These are phyloP conservation scores for Alloscopus bannaensis DNA, from an alignment of 2,888 invertebrate genomes.

Conservation along the genomic window DNA sequence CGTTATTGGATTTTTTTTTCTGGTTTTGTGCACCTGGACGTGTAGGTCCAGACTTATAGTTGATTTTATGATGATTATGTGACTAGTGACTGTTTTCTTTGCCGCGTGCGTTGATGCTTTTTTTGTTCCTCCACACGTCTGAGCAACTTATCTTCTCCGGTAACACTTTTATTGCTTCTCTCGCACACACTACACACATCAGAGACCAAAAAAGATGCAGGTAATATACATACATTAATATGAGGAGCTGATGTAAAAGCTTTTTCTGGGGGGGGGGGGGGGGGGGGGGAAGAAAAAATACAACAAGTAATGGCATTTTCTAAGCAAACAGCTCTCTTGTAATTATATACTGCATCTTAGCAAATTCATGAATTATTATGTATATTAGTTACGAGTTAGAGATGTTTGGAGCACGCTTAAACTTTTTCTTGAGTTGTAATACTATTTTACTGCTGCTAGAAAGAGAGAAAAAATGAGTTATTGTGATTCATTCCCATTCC, in stretches of 20 bases:
- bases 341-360: constrained; percentile 7
- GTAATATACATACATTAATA: no score
- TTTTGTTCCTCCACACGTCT: constrained; percentile 47
- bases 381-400: constrained; percentile 32
- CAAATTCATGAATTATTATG: constrained; percentile 32
- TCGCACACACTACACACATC: not conserved
- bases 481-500: constrained; percentile 55
- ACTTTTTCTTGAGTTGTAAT: not conserved
- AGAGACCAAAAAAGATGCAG: no score
- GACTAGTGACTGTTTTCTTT: constrained; percentile 58
- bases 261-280: no score
- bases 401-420: not conserved
- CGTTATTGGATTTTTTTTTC: constrained; percentile 47
- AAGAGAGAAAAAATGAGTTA: constrained; percentile 49
- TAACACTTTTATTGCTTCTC: constrained; percentile 52
- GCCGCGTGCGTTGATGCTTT: constrained; percentile 27
- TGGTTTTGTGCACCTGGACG: constrained; percentile 57
- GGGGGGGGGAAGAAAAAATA: no score
- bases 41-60: constrained; percentile 37
- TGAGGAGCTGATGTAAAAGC: no score
- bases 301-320: not conserved
- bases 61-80: constrained; percentile 65
- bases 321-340: constrained; percentile 1
- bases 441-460: constrained; percentile 32
- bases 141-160: constrained; percentile 28